Evolutionary conservation across 2,888 invertebrate genomes (phyloP).

Genomic region (Ectropis crepuscularia): DNA sequence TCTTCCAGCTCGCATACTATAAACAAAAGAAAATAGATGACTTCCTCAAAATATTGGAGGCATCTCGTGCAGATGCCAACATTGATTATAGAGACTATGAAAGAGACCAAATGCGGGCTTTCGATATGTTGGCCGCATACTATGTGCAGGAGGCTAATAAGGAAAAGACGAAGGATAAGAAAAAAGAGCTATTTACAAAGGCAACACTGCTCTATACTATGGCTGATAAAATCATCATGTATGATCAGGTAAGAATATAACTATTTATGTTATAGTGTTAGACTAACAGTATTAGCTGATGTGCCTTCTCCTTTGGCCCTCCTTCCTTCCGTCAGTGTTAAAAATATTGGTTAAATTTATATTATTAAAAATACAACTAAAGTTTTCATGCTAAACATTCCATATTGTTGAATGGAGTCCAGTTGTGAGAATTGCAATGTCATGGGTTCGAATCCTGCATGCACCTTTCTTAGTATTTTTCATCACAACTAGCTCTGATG

Average conservation of each 20-base stretch:
- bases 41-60: conserved; percentile 97
- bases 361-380: too few species aligned
- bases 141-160: conserved; percentile 98
- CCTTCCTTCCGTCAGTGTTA: too few species aligned
- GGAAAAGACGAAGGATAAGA: conserved; percentile 97
- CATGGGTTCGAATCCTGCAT: too few species aligned
- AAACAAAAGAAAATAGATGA: conserved; percentile 96
- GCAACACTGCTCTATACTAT: conserved; percentile 99
- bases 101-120: conserved; percentile 98
- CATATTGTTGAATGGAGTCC: too few species aligned
- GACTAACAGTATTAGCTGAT: too few species aligned
- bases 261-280: too few species aligned
- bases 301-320: too few species aligned
- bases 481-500: too few species aligned
- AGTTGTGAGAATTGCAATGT: too few species aligned
- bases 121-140: conserved; percentile 99
- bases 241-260: conserved; percentile 92
- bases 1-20: conserved; percentile 95
- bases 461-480: too few species aligned
- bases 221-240: conserved; percentile 99
- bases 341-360: too few species aligned
- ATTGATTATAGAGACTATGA: conserved; percentile 95
- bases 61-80: conserved; percentile 93
- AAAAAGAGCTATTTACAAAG: conserved; percentile 96
- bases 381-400: too few species aligned